Evolutionary conservation across 2,888 invertebrate species (phyloP).

Genomic region (Automeris io): DNA sequence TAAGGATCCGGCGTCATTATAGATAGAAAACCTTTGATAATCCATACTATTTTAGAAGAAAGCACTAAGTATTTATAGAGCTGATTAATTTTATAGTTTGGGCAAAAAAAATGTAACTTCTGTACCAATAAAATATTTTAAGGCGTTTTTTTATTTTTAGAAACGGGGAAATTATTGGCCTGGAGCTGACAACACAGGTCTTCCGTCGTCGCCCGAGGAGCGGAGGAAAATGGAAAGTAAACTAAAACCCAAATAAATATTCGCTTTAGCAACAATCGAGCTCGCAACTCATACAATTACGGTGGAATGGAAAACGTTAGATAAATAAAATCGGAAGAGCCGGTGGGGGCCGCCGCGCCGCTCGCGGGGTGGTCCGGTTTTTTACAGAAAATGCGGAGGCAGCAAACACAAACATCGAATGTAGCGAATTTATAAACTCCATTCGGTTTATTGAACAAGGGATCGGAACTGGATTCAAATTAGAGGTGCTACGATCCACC

Average conservation of each 20-base stretch:
- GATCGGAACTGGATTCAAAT: constrained; percentile 16
- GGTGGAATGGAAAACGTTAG: constrained; percentile 71
- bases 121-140: too few species aligned
- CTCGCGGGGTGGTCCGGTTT: constrained; percentile 26
- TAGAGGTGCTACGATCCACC: too few species aligned
- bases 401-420: constrained; percentile 69
- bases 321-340: constrained; percentile 72
- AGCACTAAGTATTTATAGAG: too few species aligned
- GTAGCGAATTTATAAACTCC: constrained; percentile 71
- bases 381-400: constrained; percentile 59
- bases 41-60: too few species aligned
- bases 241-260: constrained; percentile 72
- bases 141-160: too few species aligned
- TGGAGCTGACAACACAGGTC: too few species aligned
- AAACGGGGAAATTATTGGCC: too few species aligned
- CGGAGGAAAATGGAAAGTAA: constrained; percentile 49
- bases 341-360: constrained; percentile 23
- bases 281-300: constrained; percentile 73
- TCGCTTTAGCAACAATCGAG: constrained; percentile 71
- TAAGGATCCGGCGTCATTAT: too few species aligned
- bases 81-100: too few species aligned
- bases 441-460: constrained; percentile 68
- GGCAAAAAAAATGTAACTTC: too few species aligned
- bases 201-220: constrained; percentile 18
- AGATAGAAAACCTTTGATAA: too few species aligned